These are phyloP conservation scores for Drosophila limbata DNA, from an alignment of 2,888 invertebrate species.

Conservation along the genomic window DNA sequence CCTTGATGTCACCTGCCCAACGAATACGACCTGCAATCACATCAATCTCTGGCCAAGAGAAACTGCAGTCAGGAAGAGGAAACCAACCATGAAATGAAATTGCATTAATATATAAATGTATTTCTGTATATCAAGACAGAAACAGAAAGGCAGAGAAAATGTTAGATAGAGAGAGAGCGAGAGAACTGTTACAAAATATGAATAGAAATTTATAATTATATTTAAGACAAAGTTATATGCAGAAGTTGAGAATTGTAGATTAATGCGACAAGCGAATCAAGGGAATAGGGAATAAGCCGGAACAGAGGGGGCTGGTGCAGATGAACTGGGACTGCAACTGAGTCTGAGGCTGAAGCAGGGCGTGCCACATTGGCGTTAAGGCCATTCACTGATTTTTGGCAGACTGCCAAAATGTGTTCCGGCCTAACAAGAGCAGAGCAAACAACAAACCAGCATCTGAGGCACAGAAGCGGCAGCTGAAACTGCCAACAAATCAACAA, in stretches of 20 bases:
- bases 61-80: constrained; percentile 28
- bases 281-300: constrained; percentile 15
- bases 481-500: constrained; percentile 55
- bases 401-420: constrained; percentile 56
- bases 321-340: background rate
- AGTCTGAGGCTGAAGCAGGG: constrained; percentile 9
- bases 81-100: constrained; percentile 53
- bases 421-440: constrained; percentile 53
- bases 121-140: background rate
- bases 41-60: constrained; percentile 35
- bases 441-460: constrained; percentile 27
- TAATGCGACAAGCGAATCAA: constrained; percentile 62
- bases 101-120: constrained; percentile 41
- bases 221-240: constrained; percentile 20
- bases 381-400: constrained; percentile 54
- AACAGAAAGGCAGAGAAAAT: background rate
- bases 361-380: constrained; percentile 30
- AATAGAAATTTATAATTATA: constrained; percentile 43
- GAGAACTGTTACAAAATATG: constrained; percentile 13
- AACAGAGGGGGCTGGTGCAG: constrained; percentile 14
- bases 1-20: constrained; percentile 37
- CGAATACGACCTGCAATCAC: constrained; percentile 41
- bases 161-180: background rate
- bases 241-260: constrained; percentile 41
- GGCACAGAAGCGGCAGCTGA: constrained; percentile 35